These are phyloP conservation scores for Sula dactylatra DNA, from an alignment of 2,113 vertebrate species.

Conservation along the genomic window DNA sequence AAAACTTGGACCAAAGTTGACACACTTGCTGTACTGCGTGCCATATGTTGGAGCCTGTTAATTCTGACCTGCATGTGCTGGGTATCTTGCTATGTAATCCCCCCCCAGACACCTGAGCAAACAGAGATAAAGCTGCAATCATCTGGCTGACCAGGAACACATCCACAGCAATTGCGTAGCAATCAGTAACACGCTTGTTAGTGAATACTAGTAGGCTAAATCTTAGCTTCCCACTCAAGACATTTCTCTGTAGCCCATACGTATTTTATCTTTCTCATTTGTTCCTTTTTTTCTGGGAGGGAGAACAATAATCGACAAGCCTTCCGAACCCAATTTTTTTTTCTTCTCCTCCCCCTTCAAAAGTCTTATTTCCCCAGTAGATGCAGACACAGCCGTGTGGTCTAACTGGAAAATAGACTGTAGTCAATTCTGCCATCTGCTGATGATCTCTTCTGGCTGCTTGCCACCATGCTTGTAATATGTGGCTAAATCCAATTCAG, in stretches of 20 bases:
- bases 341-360: neutral
- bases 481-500: neutral
- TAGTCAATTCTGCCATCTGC: slow-evolving; percentile 57
- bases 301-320: neutral
- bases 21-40: fast-evolving
- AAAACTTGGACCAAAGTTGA: neutral
- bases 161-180: neutral
- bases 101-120: neutral
- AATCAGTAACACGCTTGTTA: neutral
- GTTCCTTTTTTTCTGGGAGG: neutral
- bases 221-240: neutral
- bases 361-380: neutral
- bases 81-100: neutral
- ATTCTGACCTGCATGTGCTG: neutral
- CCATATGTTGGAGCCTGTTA: neutral
- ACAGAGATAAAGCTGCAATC: neutral
- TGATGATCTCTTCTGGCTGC: slow-evolving; percentile 13
- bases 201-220: neutral
- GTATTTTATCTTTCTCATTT: neutral
- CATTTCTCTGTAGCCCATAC: neutral
- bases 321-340: neutral
- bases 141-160: neutral
- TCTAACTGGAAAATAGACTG: slow-evolving; percentile 1
- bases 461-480: neutral
- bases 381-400: neutral